Evolutionary conservation across 1,140 invertebrate genomes (phyloP), one percentile per base, ranked within the genome.

Genomic region (Macrobrachium nipponense): DNA sequence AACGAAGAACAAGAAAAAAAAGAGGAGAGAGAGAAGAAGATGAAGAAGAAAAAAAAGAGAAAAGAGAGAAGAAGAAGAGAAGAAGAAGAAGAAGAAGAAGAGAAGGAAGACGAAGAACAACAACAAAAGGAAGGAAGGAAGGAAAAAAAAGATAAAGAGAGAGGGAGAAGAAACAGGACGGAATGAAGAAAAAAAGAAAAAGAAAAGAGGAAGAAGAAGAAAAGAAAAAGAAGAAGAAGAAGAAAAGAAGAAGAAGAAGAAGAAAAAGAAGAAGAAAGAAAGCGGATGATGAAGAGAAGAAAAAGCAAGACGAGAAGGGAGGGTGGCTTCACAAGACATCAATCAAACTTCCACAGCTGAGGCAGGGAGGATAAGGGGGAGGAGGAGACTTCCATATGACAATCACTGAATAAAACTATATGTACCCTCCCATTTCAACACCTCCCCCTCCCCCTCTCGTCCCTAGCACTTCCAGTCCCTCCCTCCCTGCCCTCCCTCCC

Each of bases 391-490:
- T 70, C 66, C n/a, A 17, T 12, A 3, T 15, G 12, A 23, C 70
- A 23, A 23, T 72, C 66, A 43, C 70, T 72, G 27, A 43, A 23
- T 72, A 23, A 43, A 23, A 43, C 70, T 72, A 23, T 72, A 23
- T 72, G 27, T 72, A 23, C 44, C 70, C 44, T 43, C 44, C 70
- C 44, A 23, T 72, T 43, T 72, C 70, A 43, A 23, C 44, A 23
- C 44, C 70, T 73, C 70, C 51, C 70, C 51, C 70, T 73, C 70
- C 51, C 70, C 51, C 70, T 36, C 70, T 73, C 70, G 43, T 44
- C 51, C 27, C 18, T 44, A 27, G 43, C 12, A 10, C 43, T 18
- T 70, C 43, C 66, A 70, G 23, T 70, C 43, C 11, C 66, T 14
- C 11, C 12, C 23, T 73, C 15, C n/a, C 51, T 73, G 27, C 18